phyloP scores from a whole-genome alignment of 2,113 vertebrate genomes.

The Stegostoma tigrinum region DNA sequence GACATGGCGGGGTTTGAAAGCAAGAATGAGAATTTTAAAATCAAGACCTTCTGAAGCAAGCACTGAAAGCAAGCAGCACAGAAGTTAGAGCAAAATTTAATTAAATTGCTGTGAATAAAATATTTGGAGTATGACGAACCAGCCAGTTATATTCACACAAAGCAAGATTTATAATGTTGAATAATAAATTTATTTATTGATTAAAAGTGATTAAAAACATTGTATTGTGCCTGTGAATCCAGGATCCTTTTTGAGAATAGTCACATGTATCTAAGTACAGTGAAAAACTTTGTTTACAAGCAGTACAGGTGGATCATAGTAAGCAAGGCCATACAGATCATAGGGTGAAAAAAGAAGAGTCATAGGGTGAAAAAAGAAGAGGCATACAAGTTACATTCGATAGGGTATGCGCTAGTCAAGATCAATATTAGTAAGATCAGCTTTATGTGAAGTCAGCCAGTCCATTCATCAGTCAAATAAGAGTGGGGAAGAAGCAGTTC shows the following conservation, averaged over 20 bases:
- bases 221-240: background rate
- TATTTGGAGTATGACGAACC: background rate
- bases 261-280: too few species aligned
- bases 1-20: background rate
- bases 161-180: background rate
- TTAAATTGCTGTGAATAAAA: background rate
- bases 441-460: too few species aligned
- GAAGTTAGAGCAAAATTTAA: background rate
- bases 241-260: background rate
- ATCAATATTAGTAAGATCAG: too few species aligned
- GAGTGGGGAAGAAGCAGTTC: too few species aligned
- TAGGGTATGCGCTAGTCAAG: too few species aligned
- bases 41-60: background rate
- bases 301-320: too few species aligned
- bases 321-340: too few species aligned
- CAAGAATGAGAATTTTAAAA: background rate
- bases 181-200: background rate
- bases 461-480: too few species aligned
- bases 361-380: too few species aligned
- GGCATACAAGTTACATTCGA: too few species aligned
- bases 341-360: too few species aligned
- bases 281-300: too few species aligned
- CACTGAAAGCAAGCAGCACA: background rate
- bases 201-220: background rate
- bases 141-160: background rate